These are phyloP conservation scores for Piaya cayana DNA, from an alignment of 2,113 vertebrate genomes.

Conservation along the genomic window DNA sequence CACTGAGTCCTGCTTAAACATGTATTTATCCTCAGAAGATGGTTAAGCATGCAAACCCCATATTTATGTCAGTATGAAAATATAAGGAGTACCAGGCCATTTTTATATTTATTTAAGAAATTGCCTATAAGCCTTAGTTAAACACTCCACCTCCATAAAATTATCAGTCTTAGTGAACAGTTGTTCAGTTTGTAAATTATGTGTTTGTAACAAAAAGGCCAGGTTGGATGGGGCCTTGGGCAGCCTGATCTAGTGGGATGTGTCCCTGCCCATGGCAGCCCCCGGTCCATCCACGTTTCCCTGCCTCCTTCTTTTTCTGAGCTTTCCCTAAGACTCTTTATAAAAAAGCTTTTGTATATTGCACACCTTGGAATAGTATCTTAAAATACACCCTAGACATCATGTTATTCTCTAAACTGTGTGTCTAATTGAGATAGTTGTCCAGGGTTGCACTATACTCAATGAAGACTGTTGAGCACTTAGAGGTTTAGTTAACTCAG, in stretches of 20 bases:
- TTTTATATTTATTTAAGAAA: background rate
- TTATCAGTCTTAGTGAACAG: background rate
- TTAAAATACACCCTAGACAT: background rate
- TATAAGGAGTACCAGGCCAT: background rate
- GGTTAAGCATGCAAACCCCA: background rate
- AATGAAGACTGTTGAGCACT: background rate
- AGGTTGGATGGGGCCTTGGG: too few relatives aligned
- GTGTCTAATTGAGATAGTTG: background rate
- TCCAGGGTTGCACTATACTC: background rate
- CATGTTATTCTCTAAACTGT: background rate
- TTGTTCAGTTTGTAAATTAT: background rate
- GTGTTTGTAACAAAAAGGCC: background rate
- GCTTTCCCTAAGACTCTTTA: background rate
- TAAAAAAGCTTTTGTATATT: background rate
- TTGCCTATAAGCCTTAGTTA: background rate
- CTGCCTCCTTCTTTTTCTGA: background rate
- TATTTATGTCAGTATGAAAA: background rate
- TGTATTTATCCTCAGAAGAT: background rate
- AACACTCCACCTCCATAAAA: background rate
- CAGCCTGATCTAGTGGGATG: too few relatives aligned
- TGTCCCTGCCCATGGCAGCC: background rate
- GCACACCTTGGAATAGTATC: background rate
- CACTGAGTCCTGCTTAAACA: background rate
- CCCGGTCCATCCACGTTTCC: accelerated
- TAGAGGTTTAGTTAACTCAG: background rate